A percentile compares a stretch with the other conserved stretches of the same genome.
Evolutionary conservation across 2,888 invertebrate genomes (phyloP).

Genomic region (Peribatodes rhomboidaria): DNA sequence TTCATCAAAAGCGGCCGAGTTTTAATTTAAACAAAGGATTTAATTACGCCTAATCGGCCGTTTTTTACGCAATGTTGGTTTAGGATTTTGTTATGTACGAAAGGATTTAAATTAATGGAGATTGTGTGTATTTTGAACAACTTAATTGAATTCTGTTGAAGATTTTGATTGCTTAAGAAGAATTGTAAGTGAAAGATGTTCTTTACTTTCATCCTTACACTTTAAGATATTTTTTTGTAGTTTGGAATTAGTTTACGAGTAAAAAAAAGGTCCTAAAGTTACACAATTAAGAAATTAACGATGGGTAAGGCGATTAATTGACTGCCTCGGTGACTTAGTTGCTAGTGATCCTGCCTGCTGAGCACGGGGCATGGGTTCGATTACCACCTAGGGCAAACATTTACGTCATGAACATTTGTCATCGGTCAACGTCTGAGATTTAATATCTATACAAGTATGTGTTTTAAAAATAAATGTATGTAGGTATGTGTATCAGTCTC

Average conservation of each 20-base stretch:
- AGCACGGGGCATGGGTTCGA: too few relatives aligned
- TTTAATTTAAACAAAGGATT: slow-evolving; percentile 38
- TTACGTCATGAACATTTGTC: too few relatives aligned
- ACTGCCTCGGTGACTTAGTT: too few relatives aligned
- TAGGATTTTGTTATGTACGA: slow-evolving; percentile 32
- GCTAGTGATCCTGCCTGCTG: too few relatives aligned
- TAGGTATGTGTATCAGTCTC: too few relatives aligned
- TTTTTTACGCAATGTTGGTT: slow-evolving; percentile 39
- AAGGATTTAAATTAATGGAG: slow-evolving; percentile 32
- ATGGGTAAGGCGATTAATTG: too few relatives aligned
- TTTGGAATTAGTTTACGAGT: too few relatives aligned
- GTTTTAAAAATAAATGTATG: too few relatives aligned
- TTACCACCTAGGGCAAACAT: too few relatives aligned
- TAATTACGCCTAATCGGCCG: slow-evolving; percentile 40
- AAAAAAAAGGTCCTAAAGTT: not conserved
- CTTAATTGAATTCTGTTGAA: slow-evolving; percentile 10
- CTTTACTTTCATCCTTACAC: not conserved
- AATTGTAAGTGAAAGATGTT: not conserved
- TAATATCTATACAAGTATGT: too few relatives aligned
- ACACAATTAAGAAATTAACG: not conserved
- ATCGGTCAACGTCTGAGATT: too few relatives aligned
- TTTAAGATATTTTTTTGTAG: not conserved
- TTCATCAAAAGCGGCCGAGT: slow-evolving; percentile 36
- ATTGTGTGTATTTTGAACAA: slow-evolving; percentile 23
- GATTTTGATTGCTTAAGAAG: slow-evolving; percentile 11